Base-by-base conservation (phyloP, 2,888 invertebrate species). In the Agrypnus murinus region DNA sequence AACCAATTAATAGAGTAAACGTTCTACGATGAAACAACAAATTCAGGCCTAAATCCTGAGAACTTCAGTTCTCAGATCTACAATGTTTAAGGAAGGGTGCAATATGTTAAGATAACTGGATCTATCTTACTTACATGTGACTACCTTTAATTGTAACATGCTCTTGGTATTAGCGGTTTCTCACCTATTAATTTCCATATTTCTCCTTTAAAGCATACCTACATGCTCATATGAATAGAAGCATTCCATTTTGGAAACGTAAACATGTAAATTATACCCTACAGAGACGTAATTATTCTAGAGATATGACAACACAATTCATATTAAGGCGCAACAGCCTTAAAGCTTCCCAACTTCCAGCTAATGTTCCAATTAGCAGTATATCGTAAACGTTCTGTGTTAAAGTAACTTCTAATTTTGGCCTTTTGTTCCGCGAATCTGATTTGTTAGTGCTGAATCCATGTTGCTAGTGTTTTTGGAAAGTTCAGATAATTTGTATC, bases 201-300 rank as follows among this genome's bases (percentile, higher is more conserved):
- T 50, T 32, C 10, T 8, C 25, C 46, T 32, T 31, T 50, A 12
- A 12, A 31, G 31, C 17, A 50, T 31, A n/a, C n/a, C n/a, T n/a
- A 43, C 19, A 45, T 59, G 25, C 5, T 59, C 45, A 45, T 59
- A 9, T 45, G 31, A 43, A 59, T 43, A 19, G 34, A 15, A 46
- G 46, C 60, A 34, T 62, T 15, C 34, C 31, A 48, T 17, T 62
- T 62, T 46, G 32, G 19, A 46, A 25, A 25, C 31, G 59, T 43
- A 59, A 62, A 48, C 60, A 34, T 48, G 46, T 34, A 62, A 62
- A 62, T 62, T 32, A 62, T 14, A 34, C 60, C 43, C 43, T 17
- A 25, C 15, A 31, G 43, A 48, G 25, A 25, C 14, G 5, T 46
- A 62, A 62, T 62, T 62, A 62, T 62, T 34, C 46, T 14, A 14